phyloP scores from a whole-genome alignment of 2,113 vertebrate species.

The Saimiri boliviensis region DNA sequence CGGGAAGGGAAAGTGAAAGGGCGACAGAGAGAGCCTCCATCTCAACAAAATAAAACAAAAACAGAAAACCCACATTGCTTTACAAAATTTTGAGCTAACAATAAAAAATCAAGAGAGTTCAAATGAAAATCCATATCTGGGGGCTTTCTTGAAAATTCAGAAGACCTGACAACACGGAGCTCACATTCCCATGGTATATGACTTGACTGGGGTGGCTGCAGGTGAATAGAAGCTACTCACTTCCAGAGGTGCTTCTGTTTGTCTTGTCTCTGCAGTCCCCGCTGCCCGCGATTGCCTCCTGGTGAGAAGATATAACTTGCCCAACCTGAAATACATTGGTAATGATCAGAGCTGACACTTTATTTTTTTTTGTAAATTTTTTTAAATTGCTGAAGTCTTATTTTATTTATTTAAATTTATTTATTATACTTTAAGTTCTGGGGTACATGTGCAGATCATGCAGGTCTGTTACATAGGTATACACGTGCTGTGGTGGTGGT shows the following conservation, averaged over 20 bases:
- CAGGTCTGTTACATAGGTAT: no score
- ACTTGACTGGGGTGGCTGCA: not conserved
- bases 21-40: no score
- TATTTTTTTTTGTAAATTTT: not conserved
- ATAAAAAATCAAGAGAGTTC: not conserved
- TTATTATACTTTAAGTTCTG: no score
- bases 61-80: not conserved
- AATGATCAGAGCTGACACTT: not conserved
- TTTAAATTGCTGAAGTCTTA: no score
- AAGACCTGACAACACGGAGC: not conserved
- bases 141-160: not conserved
- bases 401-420: no score
- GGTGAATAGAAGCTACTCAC: not conserved
- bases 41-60: no score
- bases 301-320: not conserved
- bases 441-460: no score
- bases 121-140: not conserved
- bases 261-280: accelerated
- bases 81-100: not conserved
- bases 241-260: not conserved
- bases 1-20: no score
- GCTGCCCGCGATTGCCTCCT: not conserved
- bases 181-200: not conserved
- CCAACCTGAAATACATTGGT: not conserved
- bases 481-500: no score